Evolutionary conservation across 2,797 vertebrate genomes (phyloP), one percentile per base, ranked within the genome.

Genomic region (Sparus aurata): DNA sequence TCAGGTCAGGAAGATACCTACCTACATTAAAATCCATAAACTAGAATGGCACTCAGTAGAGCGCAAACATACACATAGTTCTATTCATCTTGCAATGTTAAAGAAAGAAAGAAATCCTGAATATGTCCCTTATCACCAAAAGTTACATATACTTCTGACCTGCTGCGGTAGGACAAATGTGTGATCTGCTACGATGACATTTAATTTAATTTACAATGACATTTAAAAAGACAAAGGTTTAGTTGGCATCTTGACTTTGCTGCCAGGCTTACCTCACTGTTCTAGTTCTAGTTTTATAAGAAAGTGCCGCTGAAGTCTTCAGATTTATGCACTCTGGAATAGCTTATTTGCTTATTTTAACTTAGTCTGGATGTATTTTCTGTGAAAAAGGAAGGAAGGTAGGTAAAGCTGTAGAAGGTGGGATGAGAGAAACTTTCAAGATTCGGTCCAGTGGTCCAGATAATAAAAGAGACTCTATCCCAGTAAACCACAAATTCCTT

Each of bases 381-480:
- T n/a, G 25, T 17, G 3, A 7, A 11, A 46, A 4, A 34, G 53
- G 8, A 47, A 13, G 22, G 17, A 11, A 64, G 22, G 20, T 12
- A 3, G 5, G 59, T 38, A 38, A 30, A 17, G 1, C 7, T 25
- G 43, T 15, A 43, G 15, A 53, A 45, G 45, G 22, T 25, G 22
- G 5, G 23, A 23, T 16, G 13, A 60, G 25, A 25, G 34, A 23
- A 58, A 12, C 41, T 66, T 46, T 67, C 4, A 4, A 30, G 17
- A 49, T 49, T 65, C 22, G 55, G 20, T 69, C 20, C 30, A 63
- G 23, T 43, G 25, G 38, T 65, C 25, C 18, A 53, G 50, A 45
- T 27, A 49, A 69, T 57, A 57, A 53, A 62, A 49, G 16, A 66
- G 34, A 22, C n/a, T 60, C 7, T 8, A 61, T n/a, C 53, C 57